phyloP scores from a whole-genome alignment of 1,140 invertebrate genomes.

The Pogonognathellus flavescens region DNA sequence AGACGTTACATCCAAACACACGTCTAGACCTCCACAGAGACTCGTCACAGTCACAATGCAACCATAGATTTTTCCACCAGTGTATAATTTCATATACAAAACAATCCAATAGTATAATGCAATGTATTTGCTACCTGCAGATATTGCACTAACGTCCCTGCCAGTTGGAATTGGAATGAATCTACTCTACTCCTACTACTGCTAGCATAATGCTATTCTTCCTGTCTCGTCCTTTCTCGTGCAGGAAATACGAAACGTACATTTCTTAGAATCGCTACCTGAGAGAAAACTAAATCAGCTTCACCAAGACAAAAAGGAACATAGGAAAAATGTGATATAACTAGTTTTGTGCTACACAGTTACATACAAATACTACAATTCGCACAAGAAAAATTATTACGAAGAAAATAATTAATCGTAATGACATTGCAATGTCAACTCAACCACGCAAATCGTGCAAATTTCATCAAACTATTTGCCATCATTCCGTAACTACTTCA shows the following conservation, averaged over 20 bases:
- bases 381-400: background rate
- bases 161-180: background rate
- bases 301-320: background rate
- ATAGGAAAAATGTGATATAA: background rate
- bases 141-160: background rate
- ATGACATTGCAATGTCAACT: conserved; percentile 12
- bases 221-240: background rate
- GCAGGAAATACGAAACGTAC: conserved; percentile 24
- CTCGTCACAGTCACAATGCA: no score
- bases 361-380: background rate
- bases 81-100: background rate
- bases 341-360: background rate
- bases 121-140: conserved; percentile 5
- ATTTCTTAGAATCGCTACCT: background rate
- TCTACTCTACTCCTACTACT: no score
- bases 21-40: no score
- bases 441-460: background rate
- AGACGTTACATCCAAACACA: background rate
- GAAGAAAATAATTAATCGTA: background rate
- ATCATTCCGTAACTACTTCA: background rate
- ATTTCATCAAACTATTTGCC: background rate
- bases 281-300: background rate
- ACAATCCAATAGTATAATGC: background rate
- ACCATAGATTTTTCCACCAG: background rate
- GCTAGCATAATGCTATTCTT: no score